These are phyloP conservation scores for Oryzias javanicus DNA, from an alignment of 2,113 vertebrate genomes.

Conservation along the genomic window DNA sequence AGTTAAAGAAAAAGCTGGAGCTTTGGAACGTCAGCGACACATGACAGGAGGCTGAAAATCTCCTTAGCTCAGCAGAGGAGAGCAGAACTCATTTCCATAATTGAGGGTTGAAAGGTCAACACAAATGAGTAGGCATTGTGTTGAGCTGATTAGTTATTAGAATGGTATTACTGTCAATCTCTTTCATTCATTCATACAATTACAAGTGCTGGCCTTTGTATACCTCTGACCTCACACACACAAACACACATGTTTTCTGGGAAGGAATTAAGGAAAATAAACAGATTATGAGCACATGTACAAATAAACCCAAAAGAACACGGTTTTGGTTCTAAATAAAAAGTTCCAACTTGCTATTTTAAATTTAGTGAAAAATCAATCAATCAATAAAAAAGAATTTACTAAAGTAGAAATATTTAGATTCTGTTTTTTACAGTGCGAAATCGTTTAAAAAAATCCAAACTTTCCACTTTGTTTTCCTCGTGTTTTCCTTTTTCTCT, in stretches of 20 bases:
- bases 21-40: constrained; percentile 48
- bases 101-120: constrained; percentile 80
- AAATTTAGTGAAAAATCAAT: not conserved
- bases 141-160: constrained; percentile 80
- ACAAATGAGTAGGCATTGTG: constrained; percentile 75
- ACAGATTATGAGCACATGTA: constrained; percentile 1
- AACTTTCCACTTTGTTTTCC: no score
- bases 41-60: constrained; percentile 67
- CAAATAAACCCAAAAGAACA: not conserved
- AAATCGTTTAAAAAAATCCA: no score
- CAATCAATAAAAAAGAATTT: not conserved
- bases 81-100: constrained; percentile 78
- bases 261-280: constrained; percentile 15
- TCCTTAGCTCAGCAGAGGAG: constrained; percentile 68
- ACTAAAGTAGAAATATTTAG: not conserved
- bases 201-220: constrained; percentile 67
- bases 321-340: not conserved
- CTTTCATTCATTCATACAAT: constrained; percentile 73
- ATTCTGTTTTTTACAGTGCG: not conserved
- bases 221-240: constrained; percentile 54
- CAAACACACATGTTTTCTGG: constrained; percentile 19
- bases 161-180: constrained; percentile 79
- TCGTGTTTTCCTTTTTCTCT: no score
- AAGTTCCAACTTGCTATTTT: not conserved
- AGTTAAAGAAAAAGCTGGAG: constrained; percentile 29